A percentile compares a stretch with the other conserved stretches of the same genome.
These are phyloP conservation scores for Cataglyphis rosenhaueri DNA, from an alignment of 2,888 invertebrate genomes.

Conservation along the genomic window DNA sequence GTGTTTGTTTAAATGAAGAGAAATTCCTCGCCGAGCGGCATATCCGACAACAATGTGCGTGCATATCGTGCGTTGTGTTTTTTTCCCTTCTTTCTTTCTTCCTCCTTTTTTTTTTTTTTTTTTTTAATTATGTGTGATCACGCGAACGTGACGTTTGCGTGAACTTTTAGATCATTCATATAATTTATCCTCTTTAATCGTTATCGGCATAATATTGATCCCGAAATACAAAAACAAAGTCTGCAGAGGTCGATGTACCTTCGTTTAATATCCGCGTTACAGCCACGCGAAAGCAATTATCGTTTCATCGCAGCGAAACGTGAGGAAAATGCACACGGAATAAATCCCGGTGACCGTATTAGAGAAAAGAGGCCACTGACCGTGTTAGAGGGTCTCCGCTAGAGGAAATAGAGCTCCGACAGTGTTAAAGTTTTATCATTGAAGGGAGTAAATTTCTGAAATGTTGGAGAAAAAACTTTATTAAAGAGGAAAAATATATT, in stretches of 20 bases:
- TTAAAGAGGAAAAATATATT: not conserved
- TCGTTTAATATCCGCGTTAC: slow-evolving; percentile 36
- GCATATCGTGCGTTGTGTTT: slow-evolving; percentile 51
- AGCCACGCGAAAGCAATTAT: slow-evolving; percentile 34
- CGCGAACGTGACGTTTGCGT: not conserved
- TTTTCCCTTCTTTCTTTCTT: not conserved
- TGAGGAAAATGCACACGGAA: slow-evolving; percentile 27
- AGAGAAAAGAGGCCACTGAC: slow-evolving; percentile 31
- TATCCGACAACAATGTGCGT: slow-evolving; percentile 29
- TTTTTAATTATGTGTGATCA: slow-evolving; percentile 36
- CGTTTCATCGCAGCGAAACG: slow-evolving; percentile 6
- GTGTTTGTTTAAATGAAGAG: slow-evolving; percentile 31
- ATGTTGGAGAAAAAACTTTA: not conserved
- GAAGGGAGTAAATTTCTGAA: not conserved
- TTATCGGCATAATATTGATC: slow-evolving; percentile 38
- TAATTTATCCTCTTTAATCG: slow-evolving; percentile 33
- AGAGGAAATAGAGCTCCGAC: not conserved
- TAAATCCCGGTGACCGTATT: slow-evolving; percentile 40
- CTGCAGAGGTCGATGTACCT: slow-evolving; percentile 40
- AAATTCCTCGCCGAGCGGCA: slow-evolving; percentile 25
- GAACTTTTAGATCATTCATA: not conserved
- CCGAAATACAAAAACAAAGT: slow-evolving; percentile 21
- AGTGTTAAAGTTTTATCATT: not conserved
- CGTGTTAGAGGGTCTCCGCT: not conserved
- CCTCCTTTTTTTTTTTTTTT: too few species aligned